Conservation (phyloP, 2,888 invertebrate genomes). For the Sympetrum striolatum region DNA sequence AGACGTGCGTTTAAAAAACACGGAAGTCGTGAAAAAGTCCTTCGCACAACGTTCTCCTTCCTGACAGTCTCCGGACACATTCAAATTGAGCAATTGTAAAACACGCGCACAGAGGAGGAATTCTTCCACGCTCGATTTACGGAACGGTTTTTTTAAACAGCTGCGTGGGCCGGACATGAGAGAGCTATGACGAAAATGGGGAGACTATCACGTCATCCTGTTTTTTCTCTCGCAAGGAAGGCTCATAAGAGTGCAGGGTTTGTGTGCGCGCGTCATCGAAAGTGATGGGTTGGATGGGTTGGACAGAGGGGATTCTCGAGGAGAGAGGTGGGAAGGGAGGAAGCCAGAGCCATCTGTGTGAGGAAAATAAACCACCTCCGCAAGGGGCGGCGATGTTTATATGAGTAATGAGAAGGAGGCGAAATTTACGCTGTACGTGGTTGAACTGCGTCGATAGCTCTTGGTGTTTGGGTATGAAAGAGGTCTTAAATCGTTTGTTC, state of each 20-base stretch:
- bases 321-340: neutral
- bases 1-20: no score
- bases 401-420: neutral
- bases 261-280: neutral
- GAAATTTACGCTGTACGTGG: neutral
- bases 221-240: neutral
- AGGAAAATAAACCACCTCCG: neutral
- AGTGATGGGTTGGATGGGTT: neutral
- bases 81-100: neutral
- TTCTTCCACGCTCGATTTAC: neutral
- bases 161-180: neutral
- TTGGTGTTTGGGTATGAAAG: neutral
- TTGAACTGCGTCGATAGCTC: neutral
- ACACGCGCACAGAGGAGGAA: neutral
- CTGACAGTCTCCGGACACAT: neutral
- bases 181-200: neutral
- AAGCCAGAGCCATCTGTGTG: neutral
- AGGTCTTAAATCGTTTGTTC: neutral
- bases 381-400: neutral
- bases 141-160: neutral
- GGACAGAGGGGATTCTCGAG: neutral
- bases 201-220: neutral
- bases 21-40: no score
- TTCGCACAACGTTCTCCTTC: neutral
- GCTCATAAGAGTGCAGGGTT: neutral